phyloP scores from a whole-genome alignment of 2,797 vertebrate species.

The Notamacropus eugenii region DNA sequence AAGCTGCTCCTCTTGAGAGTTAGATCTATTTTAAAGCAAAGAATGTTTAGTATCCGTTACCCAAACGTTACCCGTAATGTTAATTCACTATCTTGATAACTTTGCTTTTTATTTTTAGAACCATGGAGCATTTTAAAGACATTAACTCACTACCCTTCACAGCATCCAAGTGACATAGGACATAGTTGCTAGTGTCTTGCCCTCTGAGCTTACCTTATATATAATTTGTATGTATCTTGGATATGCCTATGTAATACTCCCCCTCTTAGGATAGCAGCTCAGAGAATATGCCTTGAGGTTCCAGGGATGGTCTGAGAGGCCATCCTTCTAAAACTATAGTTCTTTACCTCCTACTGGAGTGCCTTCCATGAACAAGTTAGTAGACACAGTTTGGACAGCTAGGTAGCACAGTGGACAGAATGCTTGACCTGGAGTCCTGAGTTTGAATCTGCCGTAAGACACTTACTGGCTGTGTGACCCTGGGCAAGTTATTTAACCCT shows the following conservation, averaged over 20 bases:
- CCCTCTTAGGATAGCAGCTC: neutral
- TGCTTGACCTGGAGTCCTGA: neutral
- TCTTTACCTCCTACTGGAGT: neutral
- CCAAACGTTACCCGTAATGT: neutral
- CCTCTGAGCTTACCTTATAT: neutral
- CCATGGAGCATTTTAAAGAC: neutral
- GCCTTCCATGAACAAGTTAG: neutral
- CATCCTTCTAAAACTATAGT: neutral
- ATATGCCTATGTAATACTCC: neutral
- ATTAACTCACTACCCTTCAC: neutral
- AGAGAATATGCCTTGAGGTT: neutral
- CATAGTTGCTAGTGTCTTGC: neutral
- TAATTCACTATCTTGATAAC: slow-evolving; percentile 1
- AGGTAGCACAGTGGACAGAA: neutral
- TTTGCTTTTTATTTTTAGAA: neutral
- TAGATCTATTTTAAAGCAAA: neutral
- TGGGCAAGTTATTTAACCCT: neutral
- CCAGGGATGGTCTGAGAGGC: neutral
- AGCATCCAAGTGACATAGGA: neutral
- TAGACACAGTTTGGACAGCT: neutral
- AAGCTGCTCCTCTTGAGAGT: neutral
- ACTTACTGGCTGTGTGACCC: neutral
- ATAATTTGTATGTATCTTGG: neutral
- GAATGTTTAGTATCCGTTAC: neutral
- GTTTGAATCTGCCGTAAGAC: neutral